Evolutionary conservation across 2,888 invertebrate genomes (phyloP).

Genomic region (Girardia tigrina): DNA sequence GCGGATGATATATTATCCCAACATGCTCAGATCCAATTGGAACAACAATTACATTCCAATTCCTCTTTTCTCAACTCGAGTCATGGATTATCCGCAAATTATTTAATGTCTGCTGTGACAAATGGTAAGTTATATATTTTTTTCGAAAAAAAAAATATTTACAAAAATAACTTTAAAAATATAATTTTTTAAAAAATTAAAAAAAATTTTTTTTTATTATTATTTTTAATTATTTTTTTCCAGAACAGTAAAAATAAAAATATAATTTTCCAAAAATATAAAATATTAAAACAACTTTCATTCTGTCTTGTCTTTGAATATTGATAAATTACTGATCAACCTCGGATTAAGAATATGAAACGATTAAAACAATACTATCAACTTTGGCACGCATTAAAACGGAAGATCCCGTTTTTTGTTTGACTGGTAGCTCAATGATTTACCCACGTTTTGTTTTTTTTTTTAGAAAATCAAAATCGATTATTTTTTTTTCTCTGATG

Average conservation of each 20-base stretch:
- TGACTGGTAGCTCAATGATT: slow-evolving; percentile 23
- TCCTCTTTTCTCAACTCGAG: background rate
- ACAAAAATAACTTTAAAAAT: too few relatives aligned
- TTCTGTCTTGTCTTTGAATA: background rate
- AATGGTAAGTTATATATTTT: background rate
- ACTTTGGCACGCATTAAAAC: slow-evolving; percentile 16
- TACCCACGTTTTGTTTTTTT: background rate
- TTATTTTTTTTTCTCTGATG: background rate
- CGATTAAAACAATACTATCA: slow-evolving; percentile 10
- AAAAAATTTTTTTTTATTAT: too few relatives aligned
- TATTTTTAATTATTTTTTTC: too few relatives aligned
- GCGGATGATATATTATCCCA: background rate
- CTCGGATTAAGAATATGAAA: slow-evolving; percentile 11
- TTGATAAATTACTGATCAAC: slow-evolving; percentile 6
- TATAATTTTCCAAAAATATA: background rate
- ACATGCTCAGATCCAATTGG: slow-evolving; percentile 19
- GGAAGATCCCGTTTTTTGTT: slow-evolving; percentile 23
- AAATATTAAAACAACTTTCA: background rate
- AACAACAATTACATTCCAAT: background rate
- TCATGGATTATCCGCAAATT: slow-evolving; percentile 12
- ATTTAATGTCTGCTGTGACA: background rate
- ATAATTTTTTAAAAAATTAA: too few relatives aligned
- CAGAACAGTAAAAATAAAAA: too few relatives aligned
- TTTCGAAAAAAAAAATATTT: too few relatives aligned
- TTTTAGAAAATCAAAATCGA: background rate